Conservation (phyloP, 2,113 vertebrate genomes). For the Pituophis catenifer region DNA sequence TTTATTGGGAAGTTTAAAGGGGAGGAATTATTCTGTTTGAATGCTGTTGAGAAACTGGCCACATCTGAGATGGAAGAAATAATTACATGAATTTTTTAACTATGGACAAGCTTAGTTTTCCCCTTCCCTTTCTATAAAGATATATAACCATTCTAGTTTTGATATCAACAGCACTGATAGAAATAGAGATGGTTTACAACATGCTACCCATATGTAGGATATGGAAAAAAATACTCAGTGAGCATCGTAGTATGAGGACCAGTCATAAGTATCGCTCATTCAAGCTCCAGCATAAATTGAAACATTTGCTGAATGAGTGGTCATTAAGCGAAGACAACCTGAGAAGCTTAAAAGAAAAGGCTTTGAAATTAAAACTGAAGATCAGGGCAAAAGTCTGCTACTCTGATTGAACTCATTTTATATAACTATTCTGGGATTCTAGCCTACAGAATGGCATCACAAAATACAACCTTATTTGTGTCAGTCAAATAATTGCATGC, state of each 20-base stretch:
- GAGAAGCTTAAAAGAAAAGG: not conserved
- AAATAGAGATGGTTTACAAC: not conserved
- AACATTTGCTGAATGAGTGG: not conserved
- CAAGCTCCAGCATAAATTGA: not conserved
- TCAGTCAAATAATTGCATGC: fast-evolving
- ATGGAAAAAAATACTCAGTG: not conserved
- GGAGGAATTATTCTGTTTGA: not conserved
- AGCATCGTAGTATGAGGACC: not conserved
- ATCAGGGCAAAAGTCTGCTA: not conserved
- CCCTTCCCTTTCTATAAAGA: not conserved
- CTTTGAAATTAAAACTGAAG: not conserved
- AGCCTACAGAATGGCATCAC: not conserved
- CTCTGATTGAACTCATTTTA: not conserved
- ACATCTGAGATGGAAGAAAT: not conserved
- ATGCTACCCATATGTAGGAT: not conserved
- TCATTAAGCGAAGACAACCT: not conserved
- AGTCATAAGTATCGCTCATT: not conserved
- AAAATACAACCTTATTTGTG: not conserved
- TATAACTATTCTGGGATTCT: not conserved
- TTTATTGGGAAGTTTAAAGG: not conserved
- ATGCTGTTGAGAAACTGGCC: not conserved
- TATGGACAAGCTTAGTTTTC: not conserved
- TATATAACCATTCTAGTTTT: not conserved
- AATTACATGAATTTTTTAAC: not conserved
- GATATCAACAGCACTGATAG: not conserved